phyloP scores from a whole-genome alignment of 2,888 invertebrate genomes.

The Acleris cristana region DNA sequence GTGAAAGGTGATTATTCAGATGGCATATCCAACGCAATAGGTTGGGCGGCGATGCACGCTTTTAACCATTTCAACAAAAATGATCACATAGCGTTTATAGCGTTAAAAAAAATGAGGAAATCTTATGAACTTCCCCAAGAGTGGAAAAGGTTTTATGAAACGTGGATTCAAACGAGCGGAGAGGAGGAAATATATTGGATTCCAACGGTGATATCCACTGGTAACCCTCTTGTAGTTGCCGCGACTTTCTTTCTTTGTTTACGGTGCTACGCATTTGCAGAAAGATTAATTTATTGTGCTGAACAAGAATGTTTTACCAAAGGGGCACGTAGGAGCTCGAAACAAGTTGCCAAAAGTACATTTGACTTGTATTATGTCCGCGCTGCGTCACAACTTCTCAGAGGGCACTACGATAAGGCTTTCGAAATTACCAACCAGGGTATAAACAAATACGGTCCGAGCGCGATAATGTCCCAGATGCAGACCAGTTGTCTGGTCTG shows the following conservation, averaged over 20 bases:
- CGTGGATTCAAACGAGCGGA: conserved; percentile 69
- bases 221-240: conserved; percentile 68
- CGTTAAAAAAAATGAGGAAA: conserved; percentile 72
- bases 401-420: conserved; percentile 55
- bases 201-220: conserved; percentile 53
- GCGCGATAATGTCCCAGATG: conserved; percentile 66
- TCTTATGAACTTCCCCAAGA: conserved; percentile 61
- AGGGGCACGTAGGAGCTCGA: conserved; percentile 50
- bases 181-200: conserved; percentile 73
- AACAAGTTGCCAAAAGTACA: conserved; percentile 40
- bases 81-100: conserved; percentile 61
- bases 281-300: conserved; percentile 61
- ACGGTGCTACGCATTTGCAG: conserved; percentile 66
- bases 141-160: conserved; percentile 63
- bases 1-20: conserved; percentile 69
- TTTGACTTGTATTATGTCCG: conserved; percentile 64
- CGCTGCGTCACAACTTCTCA: conserved; percentile 62
- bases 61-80: conserved; percentile 61
- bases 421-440: conserved; percentile 54
- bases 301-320: conserved; percentile 59
- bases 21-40: conserved; percentile 69
- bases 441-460: conserved; percentile 64
- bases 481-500: conserved; percentile 58
- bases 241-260: conserved; percentile 76
- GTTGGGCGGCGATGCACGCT: conserved; percentile 74